Percentiles rank a stretch among this genome's conserved stretches.
phyloP scores from a whole-genome alignment of 1,140 invertebrate genomes.

The Orchesella cincta region DNA sequence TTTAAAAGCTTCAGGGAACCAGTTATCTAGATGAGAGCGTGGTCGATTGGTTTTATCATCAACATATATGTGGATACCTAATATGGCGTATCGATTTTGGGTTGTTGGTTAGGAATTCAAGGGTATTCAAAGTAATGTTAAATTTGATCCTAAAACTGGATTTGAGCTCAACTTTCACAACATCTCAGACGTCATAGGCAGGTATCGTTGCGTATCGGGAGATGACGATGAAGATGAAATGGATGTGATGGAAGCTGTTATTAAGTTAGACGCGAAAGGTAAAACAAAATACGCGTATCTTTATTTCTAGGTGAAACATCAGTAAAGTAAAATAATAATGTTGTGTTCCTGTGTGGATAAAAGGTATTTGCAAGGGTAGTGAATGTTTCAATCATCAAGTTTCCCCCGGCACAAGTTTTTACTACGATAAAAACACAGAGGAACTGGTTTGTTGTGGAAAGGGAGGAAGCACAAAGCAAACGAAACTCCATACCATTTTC shows the following conservation, averaged over 20 bases:
- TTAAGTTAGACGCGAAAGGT: background rate
- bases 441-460: conserved; percentile 36
- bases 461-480: background rate
- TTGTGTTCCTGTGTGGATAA: no score
- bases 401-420: conserved; percentile 26
- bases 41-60: background rate
- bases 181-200: conserved; percentile 14
- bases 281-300: background rate
- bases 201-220: conserved; percentile 32
- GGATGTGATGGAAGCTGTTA: background rate
- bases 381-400: background rate
- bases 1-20: background rate
- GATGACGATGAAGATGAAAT: background rate
- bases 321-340: no score
- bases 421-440: conserved; percentile 23
- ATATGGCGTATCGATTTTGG: no score
- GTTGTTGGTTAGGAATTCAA: no score
- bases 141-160: conserved; percentile 40
- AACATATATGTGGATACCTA: no score
- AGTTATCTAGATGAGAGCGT: background rate
- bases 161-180: conserved; percentile 27
- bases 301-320: no score
- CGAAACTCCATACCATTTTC: conserved; percentile 32
- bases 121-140: background rate
- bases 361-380: no score